These are phyloP conservation scores for Blastobasis lacticolella DNA, from an alignment of 2,888 invertebrate species.

Conservation along the genomic window DNA sequence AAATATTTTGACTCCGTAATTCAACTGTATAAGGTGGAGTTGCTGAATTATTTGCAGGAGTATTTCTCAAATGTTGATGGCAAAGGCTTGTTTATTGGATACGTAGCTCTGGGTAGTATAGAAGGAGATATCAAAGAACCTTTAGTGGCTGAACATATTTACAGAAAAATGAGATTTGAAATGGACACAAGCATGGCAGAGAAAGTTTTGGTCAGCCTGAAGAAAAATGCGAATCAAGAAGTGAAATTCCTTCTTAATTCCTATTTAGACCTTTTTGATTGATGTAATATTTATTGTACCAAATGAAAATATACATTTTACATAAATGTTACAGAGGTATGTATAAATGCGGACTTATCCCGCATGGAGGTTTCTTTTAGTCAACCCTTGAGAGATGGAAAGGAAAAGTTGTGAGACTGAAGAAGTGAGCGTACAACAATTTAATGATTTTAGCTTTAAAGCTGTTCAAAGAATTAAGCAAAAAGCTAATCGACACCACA, in stretches of 20 bases:
- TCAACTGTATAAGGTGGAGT: conserved; percentile 24
- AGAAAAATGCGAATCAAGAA: background rate
- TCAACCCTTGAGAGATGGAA: no score
- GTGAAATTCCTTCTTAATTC: background rate
- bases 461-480: no score
- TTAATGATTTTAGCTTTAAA: no score
- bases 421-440: no score
- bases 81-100: background rate
- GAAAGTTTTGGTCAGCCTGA: background rate
- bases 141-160: background rate
- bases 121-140: background rate
- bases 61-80: conserved; percentile 10
- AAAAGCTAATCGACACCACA: no score
- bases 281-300: no score
- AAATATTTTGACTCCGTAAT: conserved; percentile 36
- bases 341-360: no score
- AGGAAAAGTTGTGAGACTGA: no score
- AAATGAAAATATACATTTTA: no score
- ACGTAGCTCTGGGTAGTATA: conserved; percentile 4
- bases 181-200: background rate
- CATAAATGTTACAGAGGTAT: no score
- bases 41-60: conserved; percentile 21
- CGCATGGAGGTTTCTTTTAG: no score
- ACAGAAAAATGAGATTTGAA: background rate
- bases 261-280: no score